phyloP scores from a whole-genome alignment of 2,797 vertebrate genomes.

The Xiphorhynchus erythropygius region DNA sequence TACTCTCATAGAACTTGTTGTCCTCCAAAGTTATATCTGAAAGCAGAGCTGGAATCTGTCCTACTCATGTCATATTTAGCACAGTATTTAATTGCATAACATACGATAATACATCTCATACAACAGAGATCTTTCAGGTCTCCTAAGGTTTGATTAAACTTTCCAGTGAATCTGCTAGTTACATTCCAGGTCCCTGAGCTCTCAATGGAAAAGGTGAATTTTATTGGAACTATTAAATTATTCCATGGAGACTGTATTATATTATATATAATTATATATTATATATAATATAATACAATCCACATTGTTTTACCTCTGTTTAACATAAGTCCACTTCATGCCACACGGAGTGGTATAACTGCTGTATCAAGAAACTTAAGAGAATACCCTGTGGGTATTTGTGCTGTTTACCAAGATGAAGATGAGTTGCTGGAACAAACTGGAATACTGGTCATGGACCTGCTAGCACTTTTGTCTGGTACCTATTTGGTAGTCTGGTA shows the following conservation, averaged over 20 bases:
- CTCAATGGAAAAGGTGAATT: not conserved
- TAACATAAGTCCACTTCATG: not conserved
- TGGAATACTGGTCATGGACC: not conserved
- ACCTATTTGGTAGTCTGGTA: conserved; percentile 15
- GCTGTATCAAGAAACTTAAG: not conserved
- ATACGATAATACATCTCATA: not conserved
- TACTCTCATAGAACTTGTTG: not conserved
- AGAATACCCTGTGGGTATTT: not conserved
- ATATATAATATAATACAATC: not conserved
- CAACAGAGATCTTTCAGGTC: not conserved
- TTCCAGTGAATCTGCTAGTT: not conserved
- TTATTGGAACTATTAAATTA: not conserved
- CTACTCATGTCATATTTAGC: not conserved
- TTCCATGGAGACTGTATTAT: not conserved
- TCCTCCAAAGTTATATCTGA: not conserved
- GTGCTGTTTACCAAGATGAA: not conserved
- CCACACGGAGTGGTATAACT: not conserved
- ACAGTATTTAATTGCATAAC: not conserved
- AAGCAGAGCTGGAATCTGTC: not conserved
- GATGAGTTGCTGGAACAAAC: not conserved
- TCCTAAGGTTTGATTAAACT: conserved; percentile 2
- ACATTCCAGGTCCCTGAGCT: not conserved
- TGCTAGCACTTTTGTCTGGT: conserved; percentile 31
- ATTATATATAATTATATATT: too few relatives aligned
- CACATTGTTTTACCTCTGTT: not conserved